Percentiles rank a stretch among this genome's conserved stretches.
phyloP scores from a whole-genome alignment of 2,113 vertebrate genomes.

The Chaenocephalus aceratus region DNA sequence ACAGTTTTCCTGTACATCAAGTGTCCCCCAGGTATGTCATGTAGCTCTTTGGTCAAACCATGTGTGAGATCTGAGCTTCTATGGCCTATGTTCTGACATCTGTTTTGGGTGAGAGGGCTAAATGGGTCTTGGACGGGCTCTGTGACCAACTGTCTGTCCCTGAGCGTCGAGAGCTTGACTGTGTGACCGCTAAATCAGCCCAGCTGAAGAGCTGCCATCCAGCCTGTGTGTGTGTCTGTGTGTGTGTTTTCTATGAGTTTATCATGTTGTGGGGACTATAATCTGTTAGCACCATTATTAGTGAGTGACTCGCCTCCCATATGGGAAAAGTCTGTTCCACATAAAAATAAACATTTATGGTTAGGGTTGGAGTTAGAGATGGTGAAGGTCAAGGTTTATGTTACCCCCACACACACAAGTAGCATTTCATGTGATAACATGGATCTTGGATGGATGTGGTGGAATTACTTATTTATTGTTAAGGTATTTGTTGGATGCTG shows the following conservation, averaged over 20 bases:
- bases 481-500: not conserved
- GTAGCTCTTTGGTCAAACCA: not conserved
- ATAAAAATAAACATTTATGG: not conserved
- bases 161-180: slow-evolving; percentile 55
- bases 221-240: slow-evolving; percentile 29
- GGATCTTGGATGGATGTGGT: not conserved
- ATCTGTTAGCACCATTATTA: slow-evolving; percentile 3
- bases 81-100: slow-evolving; percentile 52
- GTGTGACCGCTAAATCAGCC: slow-evolving; percentile 52
- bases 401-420: not conserved
- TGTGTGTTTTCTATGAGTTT: slow-evolving; percentile 1
- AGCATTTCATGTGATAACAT: not conserved
- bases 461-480: no score
- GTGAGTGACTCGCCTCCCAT: not conserved
- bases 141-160: slow-evolving; percentile 62
- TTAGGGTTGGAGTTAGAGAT: not conserved
- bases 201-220: slow-evolving; percentile 50
- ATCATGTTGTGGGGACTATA: slow-evolving; percentile 20
- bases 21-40: not conserved
- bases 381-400: not conserved
- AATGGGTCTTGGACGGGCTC: slow-evolving; percentile 55
- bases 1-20: not conserved
- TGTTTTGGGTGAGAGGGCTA: slow-evolving; percentile 68
- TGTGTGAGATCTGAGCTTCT: slow-evolving; percentile 11
- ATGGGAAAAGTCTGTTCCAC: not conserved